Evolutionary conservation across 1,140 invertebrate species (phyloP).

Genomic region (Asobara japonica): DNA sequence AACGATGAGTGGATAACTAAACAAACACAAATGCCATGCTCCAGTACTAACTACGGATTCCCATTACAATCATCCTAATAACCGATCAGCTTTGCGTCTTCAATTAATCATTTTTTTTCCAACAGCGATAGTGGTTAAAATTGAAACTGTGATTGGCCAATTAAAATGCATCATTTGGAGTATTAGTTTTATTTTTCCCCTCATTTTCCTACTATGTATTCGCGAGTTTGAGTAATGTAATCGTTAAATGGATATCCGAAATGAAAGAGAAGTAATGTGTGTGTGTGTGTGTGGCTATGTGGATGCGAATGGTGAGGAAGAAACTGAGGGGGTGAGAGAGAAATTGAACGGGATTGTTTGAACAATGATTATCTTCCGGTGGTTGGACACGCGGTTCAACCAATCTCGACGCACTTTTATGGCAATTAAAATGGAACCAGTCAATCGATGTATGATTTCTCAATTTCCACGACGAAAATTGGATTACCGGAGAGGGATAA

Average conservation of each 20-base stretch:
- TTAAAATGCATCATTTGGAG: conserved; percentile 20
- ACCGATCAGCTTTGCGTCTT: conserved; percentile 37
- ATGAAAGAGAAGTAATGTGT: conserved; percentile 13
- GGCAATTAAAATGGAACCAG: conserved; percentile 53
- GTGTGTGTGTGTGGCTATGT: conserved; percentile 27
- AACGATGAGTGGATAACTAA: conserved; percentile 53
- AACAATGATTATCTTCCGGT: conserved; percentile 57
- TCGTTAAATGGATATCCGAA: conserved; percentile 48
- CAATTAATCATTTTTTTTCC: conserved; percentile 10
- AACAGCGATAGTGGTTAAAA: background rate
- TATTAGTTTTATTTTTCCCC: conserved; percentile 32
- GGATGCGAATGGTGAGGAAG: conserved; percentile 32
- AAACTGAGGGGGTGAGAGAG: conserved; percentile 18
- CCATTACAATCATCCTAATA: conserved; percentile 58
- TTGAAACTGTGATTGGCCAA: conserved; percentile 1
- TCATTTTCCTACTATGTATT: conserved; percentile 34
- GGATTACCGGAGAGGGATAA: background rate
- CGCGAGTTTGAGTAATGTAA: conserved; percentile 34
- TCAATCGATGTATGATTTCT: conserved; percentile 16
- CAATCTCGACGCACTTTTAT: conserved; percentile 57
- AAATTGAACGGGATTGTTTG: conserved; percentile 50
- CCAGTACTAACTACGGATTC: conserved; percentile 62
- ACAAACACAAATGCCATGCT: conserved; percentile 57
- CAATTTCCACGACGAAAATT: background rate
- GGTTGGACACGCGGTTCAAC: conserved; percentile 52